Evolutionary conservation across 1,140 invertebrate genomes (phyloP), one percentile per base, ranked within the genome.

Genomic region (Yoshiicerus persimilis): DNA sequence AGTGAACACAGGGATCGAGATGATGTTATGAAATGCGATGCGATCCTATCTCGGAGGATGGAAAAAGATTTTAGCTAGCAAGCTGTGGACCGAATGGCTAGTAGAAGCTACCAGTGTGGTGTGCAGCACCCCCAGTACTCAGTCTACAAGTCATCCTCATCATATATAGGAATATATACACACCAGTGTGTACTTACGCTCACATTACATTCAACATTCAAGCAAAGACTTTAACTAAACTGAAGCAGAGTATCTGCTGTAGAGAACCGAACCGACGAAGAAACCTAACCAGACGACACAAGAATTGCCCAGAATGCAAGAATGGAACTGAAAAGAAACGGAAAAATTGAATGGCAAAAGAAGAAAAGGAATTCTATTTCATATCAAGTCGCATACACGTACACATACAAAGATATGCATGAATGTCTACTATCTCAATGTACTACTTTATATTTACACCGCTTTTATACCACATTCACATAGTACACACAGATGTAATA

Each of bases 1-100:
- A 86, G 56, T 86, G 85, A 62, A 36, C 62, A 66, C 62, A 32
- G 85, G 62, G 34, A 66, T 86, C 56, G 85, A 86, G 85, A 80
- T 80, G 75, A 80, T 80, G 32, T 38, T 80, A 80, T 34, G 75
- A 80, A 32, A 80, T 80, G 32, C 34, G 75, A 80, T 36, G 75
- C 32, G 75, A 80, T 80, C 30, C 30, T 80, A 32, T 80, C 30
- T 80, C 30, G 30, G 32, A 20, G 30, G 75, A 36, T 36, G n/a
- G 32, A 38, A 38, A 36, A 80, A 80, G 75, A 36, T 36, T 23
- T 80, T 36, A n/a, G 16, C 47, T 36, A n/a, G 16, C 47, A 56
- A 56, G 47, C 47, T 56, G 47, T 56, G 47, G 47, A 56, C 47
- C 47, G 47, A n/a, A 39, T 56, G 47, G 47, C 47, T 56, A 56